Conservation (phyloP, 1,140 invertebrate species). For the Orchestia grillus region DNA sequence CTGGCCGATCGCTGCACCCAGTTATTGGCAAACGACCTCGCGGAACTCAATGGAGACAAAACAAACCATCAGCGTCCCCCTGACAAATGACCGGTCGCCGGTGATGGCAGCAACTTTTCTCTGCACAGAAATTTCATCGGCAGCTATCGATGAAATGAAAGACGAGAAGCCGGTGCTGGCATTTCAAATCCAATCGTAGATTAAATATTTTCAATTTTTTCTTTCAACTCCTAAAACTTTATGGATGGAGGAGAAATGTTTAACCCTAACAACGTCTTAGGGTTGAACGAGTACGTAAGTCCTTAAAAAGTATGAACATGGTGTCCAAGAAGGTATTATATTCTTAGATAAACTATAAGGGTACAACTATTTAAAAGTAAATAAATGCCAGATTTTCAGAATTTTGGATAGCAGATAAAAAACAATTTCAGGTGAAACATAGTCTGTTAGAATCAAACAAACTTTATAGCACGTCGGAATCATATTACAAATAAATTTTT, state of each 20-base stretch:
- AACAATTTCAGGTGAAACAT: no score
- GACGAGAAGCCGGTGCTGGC: neutral
- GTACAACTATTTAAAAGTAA: no score
- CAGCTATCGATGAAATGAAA: neutral
- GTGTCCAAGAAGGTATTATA: no score
- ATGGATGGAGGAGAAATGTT: neutral
- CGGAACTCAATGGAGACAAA: neutral
- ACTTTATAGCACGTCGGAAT: no score
- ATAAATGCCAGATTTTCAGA: no score
- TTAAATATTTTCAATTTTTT: neutral
- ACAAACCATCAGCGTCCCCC: neutral
- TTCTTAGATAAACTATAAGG: no score
- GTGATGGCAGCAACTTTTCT: neutral
- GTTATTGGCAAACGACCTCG: neutral
- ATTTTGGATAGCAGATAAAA: no score
- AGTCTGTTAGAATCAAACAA: no score
- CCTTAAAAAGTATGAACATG: neutral
- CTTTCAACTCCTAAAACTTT: neutral
- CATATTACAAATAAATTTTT: no score
- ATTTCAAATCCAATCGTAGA: neutral
- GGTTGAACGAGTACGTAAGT: neutral
- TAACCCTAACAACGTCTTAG: neutral
- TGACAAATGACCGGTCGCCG: neutral
- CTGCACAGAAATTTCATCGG: neutral
- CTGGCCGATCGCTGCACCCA: no score